Conservation (phyloP, 30 jellyfish, hydroid and myxozoan species). For the Nemopilema nomurai region DNA sequence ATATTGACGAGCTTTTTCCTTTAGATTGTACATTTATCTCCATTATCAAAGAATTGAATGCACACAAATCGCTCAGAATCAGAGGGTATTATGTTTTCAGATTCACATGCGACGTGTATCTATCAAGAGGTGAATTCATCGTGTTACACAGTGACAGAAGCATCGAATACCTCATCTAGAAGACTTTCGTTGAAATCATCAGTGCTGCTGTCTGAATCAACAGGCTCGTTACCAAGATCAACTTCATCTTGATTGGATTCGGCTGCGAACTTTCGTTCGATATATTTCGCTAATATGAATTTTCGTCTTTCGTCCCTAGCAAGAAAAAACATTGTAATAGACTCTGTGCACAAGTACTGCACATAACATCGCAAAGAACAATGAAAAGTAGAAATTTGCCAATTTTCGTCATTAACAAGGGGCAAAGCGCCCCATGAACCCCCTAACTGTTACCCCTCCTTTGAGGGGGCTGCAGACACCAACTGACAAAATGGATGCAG, state of each 20-base stretch:
- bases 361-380: no score
- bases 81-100: no score
- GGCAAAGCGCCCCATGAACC: no score
- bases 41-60: no score
- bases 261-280: constrained; percentile 38
- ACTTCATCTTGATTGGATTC: constrained; percentile 38
- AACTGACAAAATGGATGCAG: no score
- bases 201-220: constrained; percentile 44
- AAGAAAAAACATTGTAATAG: neutral
- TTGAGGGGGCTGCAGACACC: no score
- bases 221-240: constrained; percentile 42
- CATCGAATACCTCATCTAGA: neutral
- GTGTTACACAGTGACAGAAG: neutral
- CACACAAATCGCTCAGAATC: no score
- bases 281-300: constrained; percentile 73
- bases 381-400: no score
- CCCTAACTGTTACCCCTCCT: no score
- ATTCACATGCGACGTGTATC: neutral
- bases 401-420: no score
- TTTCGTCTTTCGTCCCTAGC: constrained; percentile 79
- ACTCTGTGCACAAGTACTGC: neutral
- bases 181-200: constrained; percentile 23
- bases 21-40: no score
- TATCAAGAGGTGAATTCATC: neutral
- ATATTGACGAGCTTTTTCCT: no score